phyloP scores from a whole-genome alignment of 2,797 vertebrate species.

The Parambassis ranga region DNA sequence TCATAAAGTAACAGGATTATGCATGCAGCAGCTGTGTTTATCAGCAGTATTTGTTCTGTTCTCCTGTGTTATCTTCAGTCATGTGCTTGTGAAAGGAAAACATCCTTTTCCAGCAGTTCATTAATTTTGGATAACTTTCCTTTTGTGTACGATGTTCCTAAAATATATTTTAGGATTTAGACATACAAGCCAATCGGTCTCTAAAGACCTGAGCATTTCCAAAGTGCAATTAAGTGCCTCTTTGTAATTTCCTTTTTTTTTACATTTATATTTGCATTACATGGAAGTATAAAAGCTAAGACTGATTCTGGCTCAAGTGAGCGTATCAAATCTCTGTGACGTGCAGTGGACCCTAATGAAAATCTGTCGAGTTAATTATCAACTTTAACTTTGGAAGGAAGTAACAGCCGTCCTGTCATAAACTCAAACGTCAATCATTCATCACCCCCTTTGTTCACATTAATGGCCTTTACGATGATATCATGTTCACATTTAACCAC shows the following conservation, averaged over 20 bases:
- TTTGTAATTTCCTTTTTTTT: conserved; percentile 10
- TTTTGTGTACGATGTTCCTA: conserved; percentile 18
- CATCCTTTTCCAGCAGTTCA: conserved; percentile 38
- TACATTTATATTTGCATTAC: conserved; percentile 45
- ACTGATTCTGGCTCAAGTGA: conserved; percentile 25
- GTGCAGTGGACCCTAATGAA: background rate
- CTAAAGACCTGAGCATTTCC: conserved; percentile 25
- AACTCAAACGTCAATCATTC: background rate
- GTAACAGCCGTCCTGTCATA: background rate
- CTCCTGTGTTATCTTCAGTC: conserved; percentile 37
- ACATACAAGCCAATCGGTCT: background rate
- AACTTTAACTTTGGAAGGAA: conserved; percentile 11
- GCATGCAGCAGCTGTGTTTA: conserved; percentile 33
- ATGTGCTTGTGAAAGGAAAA: conserved; percentile 38
- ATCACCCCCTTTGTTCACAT: background rate
- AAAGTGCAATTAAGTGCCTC: conserved; percentile 53
- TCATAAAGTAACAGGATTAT: conserved; percentile 54
- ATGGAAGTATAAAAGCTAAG: conserved; percentile 22
- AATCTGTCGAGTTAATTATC: conserved; percentile 10
- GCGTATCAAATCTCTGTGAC: conserved; percentile 4
- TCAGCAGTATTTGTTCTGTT: conserved; percentile 35
- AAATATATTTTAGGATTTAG: conserved; percentile 34
- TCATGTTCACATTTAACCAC: conserved; percentile 41
- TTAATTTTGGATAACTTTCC: conserved; percentile 39
- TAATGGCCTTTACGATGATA: background rate